Evolutionary conservation across 2,888 invertebrate species (phyloP), one percentile per base, ranked within the genome.

Genomic region (Timandra comae): DNA sequence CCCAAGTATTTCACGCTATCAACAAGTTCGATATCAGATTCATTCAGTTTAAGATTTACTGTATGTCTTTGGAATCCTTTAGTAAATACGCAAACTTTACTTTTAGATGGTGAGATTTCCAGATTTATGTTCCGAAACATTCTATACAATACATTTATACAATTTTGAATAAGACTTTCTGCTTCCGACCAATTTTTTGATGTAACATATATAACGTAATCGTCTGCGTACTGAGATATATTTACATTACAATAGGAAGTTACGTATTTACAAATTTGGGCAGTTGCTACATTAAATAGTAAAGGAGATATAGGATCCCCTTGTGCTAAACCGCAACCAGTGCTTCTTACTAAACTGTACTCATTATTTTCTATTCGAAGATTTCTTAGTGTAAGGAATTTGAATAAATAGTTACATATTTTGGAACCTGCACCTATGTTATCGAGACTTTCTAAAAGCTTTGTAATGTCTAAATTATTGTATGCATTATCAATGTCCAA

Each of bases 231-330:
- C 20, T 53, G 49, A 0, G 35, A 35, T 1, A 44, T 27, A 2
- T 6, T 1, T 6, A 49, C 43, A 28, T 38, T 35, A n/a, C n/a
- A n/a, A n/a, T 2, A 4, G 16, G 3, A 42, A 24, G 1, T 3
- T 0, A 3, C n/a, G n/a, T n/a, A n/a, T n/a, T 13, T 20, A 20
- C 38, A 33, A 5, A 50, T 36, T 5, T 33, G 10, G 9, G 7
- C 4, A 2, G 47, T 49, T 0, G 23, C 40, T 3, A 50, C 27
- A 35, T 54, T 54, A 39, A 56, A 58, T n/a, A 57, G 7, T 3
- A 54, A 12, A 0, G 52, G 53, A 0, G 54, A 50, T 4, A 52
- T 2, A 0, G 52, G 54, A 9, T 54, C 53, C 0, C 56, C 52
- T 16, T 54, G 55, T 1, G 53, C 46, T 7, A 54, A 8, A 0